These are phyloP conservation scores for Lasioglossum albipes DNA, from an alignment of 1,140 invertebrate species.

Conservation along the genomic window DNA sequence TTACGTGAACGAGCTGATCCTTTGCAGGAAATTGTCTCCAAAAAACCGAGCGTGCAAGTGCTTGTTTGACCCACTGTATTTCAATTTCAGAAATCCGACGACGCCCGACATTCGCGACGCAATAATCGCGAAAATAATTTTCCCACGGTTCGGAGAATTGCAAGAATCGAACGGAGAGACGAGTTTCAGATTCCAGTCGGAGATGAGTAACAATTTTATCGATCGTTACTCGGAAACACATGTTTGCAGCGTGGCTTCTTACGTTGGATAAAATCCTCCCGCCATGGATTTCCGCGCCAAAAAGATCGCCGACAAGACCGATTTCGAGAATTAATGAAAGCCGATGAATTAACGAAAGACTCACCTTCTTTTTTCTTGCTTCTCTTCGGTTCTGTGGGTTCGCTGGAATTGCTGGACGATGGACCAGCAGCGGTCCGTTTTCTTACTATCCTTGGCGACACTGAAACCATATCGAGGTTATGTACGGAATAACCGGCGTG, in stretches of 20 bases:
- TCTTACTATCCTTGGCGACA: slow-evolving; percentile 57
- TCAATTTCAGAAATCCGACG: too few relatives aligned
- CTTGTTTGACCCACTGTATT: too few relatives aligned
- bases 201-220: slow-evolving; percentile 16
- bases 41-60: too few relatives aligned
- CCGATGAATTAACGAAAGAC: not conserved
- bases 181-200: too few relatives aligned
- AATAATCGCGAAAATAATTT: not conserved
- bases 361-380: slow-evolving; percentile 55
- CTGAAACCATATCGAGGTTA: slow-evolving; percentile 64
- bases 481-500: slow-evolving; percentile 33
- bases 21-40: too few relatives aligned
- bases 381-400: slow-evolving; percentile 5
- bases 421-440: slow-evolving; percentile 52
- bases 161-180: not conserved
- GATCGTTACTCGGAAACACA: slow-evolving; percentile 14
- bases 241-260: slow-evolving; percentile 9
- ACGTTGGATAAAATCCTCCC: slow-evolving; percentile 10
- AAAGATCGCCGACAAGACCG: not conserved
- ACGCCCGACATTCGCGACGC: not conserved
- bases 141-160: not conserved
- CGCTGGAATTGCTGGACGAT: slow-evolving; percentile 7
- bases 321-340: not conserved
- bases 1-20: too few relatives aligned
- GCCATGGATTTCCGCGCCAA: not conserved